Conservation (phyloP, 1,140 invertebrate species). For the Danaus plexippus region DNA sequence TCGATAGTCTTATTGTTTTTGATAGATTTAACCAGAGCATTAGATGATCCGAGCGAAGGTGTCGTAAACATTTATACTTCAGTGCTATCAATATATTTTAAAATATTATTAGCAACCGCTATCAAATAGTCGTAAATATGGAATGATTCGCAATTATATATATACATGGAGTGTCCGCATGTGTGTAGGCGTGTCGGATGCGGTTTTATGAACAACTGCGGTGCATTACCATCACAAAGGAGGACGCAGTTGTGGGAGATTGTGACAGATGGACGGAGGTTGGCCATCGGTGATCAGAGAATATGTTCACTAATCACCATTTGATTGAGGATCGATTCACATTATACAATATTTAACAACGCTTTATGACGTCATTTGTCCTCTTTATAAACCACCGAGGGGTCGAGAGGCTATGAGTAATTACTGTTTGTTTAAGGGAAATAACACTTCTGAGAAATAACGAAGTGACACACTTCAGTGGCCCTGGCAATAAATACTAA, state of each 20-base stretch:
- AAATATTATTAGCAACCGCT: too few species aligned
- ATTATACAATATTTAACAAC: not conserved
- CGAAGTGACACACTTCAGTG: too few species aligned
- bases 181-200: slow-evolving; percentile 29
- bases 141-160: not conserved
- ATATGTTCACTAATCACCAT: slow-evolving; percentile 18
- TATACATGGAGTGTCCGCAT: slow-evolving; percentile 15
- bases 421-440: not conserved
- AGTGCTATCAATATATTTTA: too few species aligned
- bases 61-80: too few species aligned
- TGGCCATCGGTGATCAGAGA: slow-evolving; percentile 13
- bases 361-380: too few species aligned
- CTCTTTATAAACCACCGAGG: too few species aligned
- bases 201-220: slow-evolving; percentile 28
- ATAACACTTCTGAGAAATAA: not conserved
- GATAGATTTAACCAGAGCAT: too few species aligned
- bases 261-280: slow-evolving; percentile 38
- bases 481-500: too few species aligned
- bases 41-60: too few species aligned
- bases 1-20: too few species aligned
- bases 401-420: too few species aligned
- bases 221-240: slow-evolving; percentile 47
- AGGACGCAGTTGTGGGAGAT: slow-evolving; percentile 21
- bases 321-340: slow-evolving; percentile 14
- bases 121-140: too few species aligned